A percentile compares a stretch with the other conserved stretches of the same genome.
Conservation (phyloP, 2,113 vertebrate genomes). For the Cephalophus harveyi region DNA sequence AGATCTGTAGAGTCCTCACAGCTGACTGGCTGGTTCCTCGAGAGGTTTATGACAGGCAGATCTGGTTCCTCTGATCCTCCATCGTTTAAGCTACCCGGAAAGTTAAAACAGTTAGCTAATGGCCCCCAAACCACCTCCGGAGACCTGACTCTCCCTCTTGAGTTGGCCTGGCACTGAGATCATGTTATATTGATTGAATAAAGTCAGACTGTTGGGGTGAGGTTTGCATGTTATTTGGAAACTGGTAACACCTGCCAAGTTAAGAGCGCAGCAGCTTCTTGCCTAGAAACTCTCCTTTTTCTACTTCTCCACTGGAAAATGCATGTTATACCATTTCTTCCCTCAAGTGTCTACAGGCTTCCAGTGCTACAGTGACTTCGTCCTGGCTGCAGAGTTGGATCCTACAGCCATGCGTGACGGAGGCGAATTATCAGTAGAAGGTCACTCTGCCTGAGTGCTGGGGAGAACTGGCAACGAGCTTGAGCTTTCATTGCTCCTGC, state of each 20-base stretch:
- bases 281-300: neutral
- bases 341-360: neutral
- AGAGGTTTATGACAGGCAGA: neutral
- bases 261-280: neutral
- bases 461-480: neutral
- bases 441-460: neutral
- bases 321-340: neutral
- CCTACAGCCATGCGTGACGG: neutral
- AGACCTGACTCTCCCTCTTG: neutral
- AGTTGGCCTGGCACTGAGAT: neutral
- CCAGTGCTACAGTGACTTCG: neutral
- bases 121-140: neutral
- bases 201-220: neutral
- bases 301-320: neutral
- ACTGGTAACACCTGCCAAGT: neutral
- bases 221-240: neutral
- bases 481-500: neutral
- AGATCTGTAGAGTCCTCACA: neutral
- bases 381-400: neutral
- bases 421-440: neutral
- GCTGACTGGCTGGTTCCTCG: neutral
- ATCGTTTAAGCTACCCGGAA: neutral
- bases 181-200: slow-evolving; percentile 19
- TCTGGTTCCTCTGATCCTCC: neutral
- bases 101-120: neutral